These are phyloP conservation scores for Actias luna DNA, from an alignment of 2,888 invertebrate genomes.

Conservation along the genomic window DNA sequence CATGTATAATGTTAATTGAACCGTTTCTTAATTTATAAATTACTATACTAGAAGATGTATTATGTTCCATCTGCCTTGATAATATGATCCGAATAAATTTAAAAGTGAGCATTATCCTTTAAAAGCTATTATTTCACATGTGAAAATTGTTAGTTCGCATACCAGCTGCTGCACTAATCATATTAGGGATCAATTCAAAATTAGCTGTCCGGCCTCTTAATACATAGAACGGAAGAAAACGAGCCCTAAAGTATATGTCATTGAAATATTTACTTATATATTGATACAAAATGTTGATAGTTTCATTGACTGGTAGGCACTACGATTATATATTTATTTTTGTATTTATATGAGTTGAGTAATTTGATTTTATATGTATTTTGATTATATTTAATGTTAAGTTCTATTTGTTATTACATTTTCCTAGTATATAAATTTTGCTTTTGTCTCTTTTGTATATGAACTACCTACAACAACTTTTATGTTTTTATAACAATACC, in stretches of 20 bases:
- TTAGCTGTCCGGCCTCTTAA: constrained; percentile 65
- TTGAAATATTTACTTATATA: too few species aligned
- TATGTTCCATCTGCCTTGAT: constrained; percentile 49
- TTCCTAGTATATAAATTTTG: too few species aligned
- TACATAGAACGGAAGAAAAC: constrained; percentile 39
- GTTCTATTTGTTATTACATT: too few species aligned
- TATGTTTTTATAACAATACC: too few species aligned
- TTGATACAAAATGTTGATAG: too few species aligned
- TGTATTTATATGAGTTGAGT: too few species aligned
- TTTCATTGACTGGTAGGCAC: too few species aligned
- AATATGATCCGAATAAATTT: constrained; percentile 54
- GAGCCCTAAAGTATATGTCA: not conserved
- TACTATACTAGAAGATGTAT: constrained; percentile 56
- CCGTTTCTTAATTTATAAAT: constrained; percentile 65
- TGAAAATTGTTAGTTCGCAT: constrained; percentile 68
- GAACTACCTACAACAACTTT: too few species aligned
- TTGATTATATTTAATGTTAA: too few species aligned
- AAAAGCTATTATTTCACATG: constrained; percentile 64
- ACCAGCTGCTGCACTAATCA: constrained; percentile 58
- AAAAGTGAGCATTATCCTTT: constrained; percentile 45
- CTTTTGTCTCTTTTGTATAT: too few species aligned
- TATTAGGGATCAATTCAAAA: constrained; percentile 57
- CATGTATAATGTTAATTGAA: constrained; percentile 22
- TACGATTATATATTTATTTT: too few species aligned
- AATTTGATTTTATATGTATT: too few species aligned